Percentiles rank a stretch among this genome's conserved stretches.
phyloP scores from a whole-genome alignment of 2,888 invertebrate species.

The Clostera curtula region DNA sequence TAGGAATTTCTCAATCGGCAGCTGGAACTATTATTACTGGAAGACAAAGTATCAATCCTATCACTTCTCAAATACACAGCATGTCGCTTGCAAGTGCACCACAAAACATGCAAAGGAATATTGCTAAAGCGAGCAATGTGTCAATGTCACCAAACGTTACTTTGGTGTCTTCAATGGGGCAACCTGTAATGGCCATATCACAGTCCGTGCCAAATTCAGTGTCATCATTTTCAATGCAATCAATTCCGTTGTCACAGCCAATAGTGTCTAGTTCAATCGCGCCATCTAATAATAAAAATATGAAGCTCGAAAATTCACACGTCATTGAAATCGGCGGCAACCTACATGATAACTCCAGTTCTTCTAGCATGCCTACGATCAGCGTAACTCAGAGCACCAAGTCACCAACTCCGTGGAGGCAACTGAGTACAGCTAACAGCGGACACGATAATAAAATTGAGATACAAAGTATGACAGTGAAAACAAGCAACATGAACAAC shows the following conservation, averaged over 20 bases:
- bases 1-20: conserved; percentile 46
- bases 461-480: conserved; percentile 49
- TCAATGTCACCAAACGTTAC: conserved; percentile 63
- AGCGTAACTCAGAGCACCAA: conserved; percentile 65
- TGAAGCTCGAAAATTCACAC: conserved; percentile 63
- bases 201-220: conserved; percentile 55
- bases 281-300: conserved; percentile 50
- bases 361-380: conserved; percentile 54
- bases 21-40: conserved; percentile 50
- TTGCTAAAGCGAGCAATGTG: conserved; percentile 50
- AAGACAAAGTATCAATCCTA: conserved; percentile 61
- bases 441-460: conserved; percentile 51
- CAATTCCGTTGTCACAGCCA: conserved; percentile 64
- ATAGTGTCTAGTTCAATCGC: conserved; percentile 67
- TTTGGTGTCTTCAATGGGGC: conserved; percentile 61
- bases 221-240: conserved; percentile 57
- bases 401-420: conserved; percentile 66
- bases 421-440: conserved; percentile 38
- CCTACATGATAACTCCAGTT: conserved; percentile 51
- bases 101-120: conserved; percentile 48
- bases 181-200: conserved; percentile 68
- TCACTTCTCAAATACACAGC: conserved; percentile 64
- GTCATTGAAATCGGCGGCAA: conserved; percentile 68
- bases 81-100: conserved; percentile 56
- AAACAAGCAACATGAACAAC: conserved; percentile 41